phyloP scores from a whole-genome alignment of 2,888 invertebrate species.

The Sarcophaga subvicina region DNA sequence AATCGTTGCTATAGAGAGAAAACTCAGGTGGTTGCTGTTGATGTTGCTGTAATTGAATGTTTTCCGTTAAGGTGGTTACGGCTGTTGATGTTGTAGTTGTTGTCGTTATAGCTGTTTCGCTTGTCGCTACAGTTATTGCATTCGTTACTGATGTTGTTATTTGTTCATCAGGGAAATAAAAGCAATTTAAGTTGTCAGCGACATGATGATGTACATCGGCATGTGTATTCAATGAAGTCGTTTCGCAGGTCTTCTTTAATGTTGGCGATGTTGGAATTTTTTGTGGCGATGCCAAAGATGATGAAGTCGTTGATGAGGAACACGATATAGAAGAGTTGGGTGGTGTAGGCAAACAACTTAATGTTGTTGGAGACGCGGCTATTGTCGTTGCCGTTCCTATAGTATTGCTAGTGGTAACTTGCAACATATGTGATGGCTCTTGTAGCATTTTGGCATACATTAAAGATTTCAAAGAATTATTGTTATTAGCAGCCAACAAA shows the following conservation, averaged over 20 bases:
- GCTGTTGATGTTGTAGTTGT: slow-evolving; percentile 21
- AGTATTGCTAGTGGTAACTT: background rate
- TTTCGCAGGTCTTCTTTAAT: slow-evolving; percentile 13
- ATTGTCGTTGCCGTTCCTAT: slow-evolving; percentile 10
- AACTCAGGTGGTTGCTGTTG: slow-evolving; percentile 40
- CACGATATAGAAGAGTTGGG: slow-evolving; percentile 50
- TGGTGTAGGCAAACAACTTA: slow-evolving; percentile 51
- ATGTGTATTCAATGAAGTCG: slow-evolving; percentile 32
- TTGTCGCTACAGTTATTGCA: slow-evolving; percentile 34
- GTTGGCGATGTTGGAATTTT: slow-evolving; percentile 54
- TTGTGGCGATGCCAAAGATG: slow-evolving; percentile 55
- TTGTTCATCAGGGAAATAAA: slow-evolving; percentile 51
- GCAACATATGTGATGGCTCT: slow-evolving; percentile 42
- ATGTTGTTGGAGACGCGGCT: slow-evolving; percentile 8
- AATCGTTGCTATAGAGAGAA: slow-evolving; percentile 34
- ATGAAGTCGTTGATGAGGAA: slow-evolving; percentile 43
- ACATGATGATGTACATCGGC: slow-evolving; percentile 9
- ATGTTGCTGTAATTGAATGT: slow-evolving; percentile 45
- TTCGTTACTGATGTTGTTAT: background rate
- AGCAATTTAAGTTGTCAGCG: slow-evolving; percentile 55
- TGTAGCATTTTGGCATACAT: slow-evolving; percentile 42
- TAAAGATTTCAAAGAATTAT: slow-evolving; percentile 59
- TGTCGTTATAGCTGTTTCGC: slow-evolving; percentile 25
- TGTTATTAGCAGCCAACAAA: slow-evolving; percentile 34
- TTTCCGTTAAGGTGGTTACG: slow-evolving; percentile 38